These are phyloP conservation scores for Neopipo cinnamomea DNA, from an alignment of 2,113 vertebrate genomes.

Conservation along the genomic window DNA sequence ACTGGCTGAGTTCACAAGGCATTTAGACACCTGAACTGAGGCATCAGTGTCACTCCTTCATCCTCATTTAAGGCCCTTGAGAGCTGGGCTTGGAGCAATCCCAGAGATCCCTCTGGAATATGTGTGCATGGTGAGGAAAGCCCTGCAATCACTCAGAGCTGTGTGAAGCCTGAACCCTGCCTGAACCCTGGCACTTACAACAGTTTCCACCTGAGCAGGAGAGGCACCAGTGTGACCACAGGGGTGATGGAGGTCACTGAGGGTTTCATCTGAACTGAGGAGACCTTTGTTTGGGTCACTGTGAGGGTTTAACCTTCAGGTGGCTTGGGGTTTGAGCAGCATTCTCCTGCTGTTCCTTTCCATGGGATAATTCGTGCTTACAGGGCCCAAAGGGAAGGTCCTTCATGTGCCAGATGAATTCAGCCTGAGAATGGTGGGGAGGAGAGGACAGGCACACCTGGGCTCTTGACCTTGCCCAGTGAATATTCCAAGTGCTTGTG, in stretches of 20 bases:
- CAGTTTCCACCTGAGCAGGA: background rate
- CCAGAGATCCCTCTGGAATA: background rate
- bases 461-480: conserved; percentile 23
- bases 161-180: background rate
- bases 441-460: background rate
- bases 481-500: background rate
- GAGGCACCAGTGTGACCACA: background rate
- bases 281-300: background rate
- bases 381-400: background rate
- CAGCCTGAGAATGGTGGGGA: background rate
- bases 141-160: background rate
- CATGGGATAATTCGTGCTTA: background rate
- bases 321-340: background rate
- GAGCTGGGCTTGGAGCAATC: background rate
- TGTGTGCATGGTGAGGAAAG: background rate
- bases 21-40: background rate
- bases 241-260: no score
- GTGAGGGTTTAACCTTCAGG: background rate
- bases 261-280: background rate
- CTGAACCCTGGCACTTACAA: background rate
- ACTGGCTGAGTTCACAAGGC: background rate
- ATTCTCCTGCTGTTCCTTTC: background rate
- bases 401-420: background rate
- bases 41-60: background rate
- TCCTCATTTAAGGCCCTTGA: background rate